Conservation (phyloP, 2,797 vertebrate genomes). For the Sebastes glaucus region DNA sequence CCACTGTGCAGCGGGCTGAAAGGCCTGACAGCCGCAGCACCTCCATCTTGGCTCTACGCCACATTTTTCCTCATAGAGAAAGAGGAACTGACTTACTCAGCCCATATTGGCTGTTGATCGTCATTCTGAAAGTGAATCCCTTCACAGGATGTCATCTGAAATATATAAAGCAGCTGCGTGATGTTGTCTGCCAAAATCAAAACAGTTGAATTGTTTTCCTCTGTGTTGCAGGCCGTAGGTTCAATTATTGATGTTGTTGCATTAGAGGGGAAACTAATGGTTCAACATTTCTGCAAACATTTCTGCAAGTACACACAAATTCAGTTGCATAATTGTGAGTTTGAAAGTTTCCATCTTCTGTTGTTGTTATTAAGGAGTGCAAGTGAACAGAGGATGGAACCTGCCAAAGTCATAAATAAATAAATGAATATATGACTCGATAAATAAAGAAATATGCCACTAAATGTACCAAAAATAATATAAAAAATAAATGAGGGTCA, state of each 20-base stretch:
- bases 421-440: rapidly evolving
- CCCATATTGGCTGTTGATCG: background rate
- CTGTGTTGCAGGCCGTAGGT: background rate
- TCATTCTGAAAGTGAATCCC: background rate
- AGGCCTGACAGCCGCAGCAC: background rate
- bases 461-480: too few relatives aligned
- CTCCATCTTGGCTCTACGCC: slow-evolving; percentile 42
- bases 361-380: background rate
- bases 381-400: too few relatives aligned
- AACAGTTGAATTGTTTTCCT: background rate
- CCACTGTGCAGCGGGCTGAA: slow-evolving; percentile 18
- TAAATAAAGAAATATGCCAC: too few relatives aligned
- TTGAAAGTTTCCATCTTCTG: background rate
- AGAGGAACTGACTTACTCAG: slow-evolving; percentile 10
- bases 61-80: slow-evolving; percentile 17
- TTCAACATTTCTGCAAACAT: background rate
- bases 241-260: background rate
- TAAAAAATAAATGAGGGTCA: too few relatives aligned
- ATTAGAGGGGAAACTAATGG: background rate
- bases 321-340: background rate
- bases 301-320: background rate
- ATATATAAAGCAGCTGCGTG: background rate
- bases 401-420: too few relatives aligned
- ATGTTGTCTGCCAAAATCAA: background rate
- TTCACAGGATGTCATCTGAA: background rate